Base-by-base conservation (phyloP, 2,797 vertebrate genomes). In the Natrix natrix region DNA sequence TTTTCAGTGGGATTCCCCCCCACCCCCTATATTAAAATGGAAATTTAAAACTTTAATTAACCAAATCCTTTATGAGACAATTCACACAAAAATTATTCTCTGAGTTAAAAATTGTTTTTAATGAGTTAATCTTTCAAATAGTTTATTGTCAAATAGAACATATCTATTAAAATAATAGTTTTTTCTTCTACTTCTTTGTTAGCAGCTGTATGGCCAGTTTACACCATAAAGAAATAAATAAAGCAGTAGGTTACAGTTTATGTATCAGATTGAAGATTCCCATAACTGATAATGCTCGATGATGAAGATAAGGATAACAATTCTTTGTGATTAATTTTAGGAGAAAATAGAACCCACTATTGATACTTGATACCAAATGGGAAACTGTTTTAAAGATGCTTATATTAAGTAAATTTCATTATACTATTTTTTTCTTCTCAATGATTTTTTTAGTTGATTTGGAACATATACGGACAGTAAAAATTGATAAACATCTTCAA, bases 381-480 rank as follows among this genome's bases (percentile, higher is more conserved):
- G 37, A 87, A 78, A 83, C 57, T 24, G 66, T 54, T 83, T 90
- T 83, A 59, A 69, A 12, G 74, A 78, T 78, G 37, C 4, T 78
- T 59, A 0, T 94, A 78, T 89, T 93, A 88, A 95, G 32, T 54
- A 83, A 87, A 37, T 26, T 4, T 28, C 55, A 88, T 16, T 94
- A 37, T 48, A 91, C 16, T 93, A 88, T 92, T 93, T 74, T 94
- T 3, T 78, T 96, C 93, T 95, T 94, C 95, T 66, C 95, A 89
- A 88, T 91, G 95, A 83, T 90, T 95, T 97, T 87, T 97, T 97
- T 97, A 99, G 99, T 99, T 97, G 99, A 99, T 98, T 97, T 99
- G 98, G 99, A 99, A 97, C 99, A 99, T 95, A 99, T 99, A 98
- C 98, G 99, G 96, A 99, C 98, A 78, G 99, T 99, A 96, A 99